Evolutionary conservation across 1,140 invertebrate species (phyloP), one percentile per base, ranked within the genome.

Genomic region (Zaprionus capensis): DNA sequence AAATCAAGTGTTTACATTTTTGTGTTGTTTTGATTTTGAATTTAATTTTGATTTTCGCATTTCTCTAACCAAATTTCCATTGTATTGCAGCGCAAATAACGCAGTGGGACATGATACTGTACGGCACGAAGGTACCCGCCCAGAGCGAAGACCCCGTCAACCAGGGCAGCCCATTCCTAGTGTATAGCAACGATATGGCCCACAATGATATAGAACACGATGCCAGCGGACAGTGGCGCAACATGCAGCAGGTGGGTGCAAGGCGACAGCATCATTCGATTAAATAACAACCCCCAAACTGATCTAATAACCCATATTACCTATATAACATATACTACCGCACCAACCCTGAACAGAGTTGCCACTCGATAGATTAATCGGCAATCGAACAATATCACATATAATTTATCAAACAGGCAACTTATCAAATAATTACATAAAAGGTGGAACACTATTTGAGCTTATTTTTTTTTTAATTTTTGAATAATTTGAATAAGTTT

Each of bases 31-130:
- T 70, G 1, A 56, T 65, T 73, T 87, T 36, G 31, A 41, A 63
- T 74, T 67, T 61, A 22, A 28, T 71, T 38, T 53, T 46, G 36
- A 22, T 11, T 55, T 28, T 46, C 36, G 17, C 24, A 62, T 31
- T 63, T 41, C n/a, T 57, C 15, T 31, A 22, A 41, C 58, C 20
- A 6, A 36, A 61, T 36, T 64, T 34, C 26, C 11, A 11, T 59
- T 58, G 36, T 59, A 76, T 92, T 92, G 22, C 93, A 91, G 94
- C 93, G 28, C 93, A 94, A 64, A 91, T 95, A 59, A 93, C 94
- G 15, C 94, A 96, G 91, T 97, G 96, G 96, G 94, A 95, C 82
- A 92, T 97, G 76, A 95, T 96, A 78, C 94, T 97, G 92, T 96
- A 97, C 91, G 96, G 96, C 26, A 97, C 96, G 12, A 94, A 95